Evolutionary conservation across 2,888 invertebrate genomes (phyloP), one percentile per base, ranked within the genome.

Genomic region (Oxyteleia sp.): DNA sequence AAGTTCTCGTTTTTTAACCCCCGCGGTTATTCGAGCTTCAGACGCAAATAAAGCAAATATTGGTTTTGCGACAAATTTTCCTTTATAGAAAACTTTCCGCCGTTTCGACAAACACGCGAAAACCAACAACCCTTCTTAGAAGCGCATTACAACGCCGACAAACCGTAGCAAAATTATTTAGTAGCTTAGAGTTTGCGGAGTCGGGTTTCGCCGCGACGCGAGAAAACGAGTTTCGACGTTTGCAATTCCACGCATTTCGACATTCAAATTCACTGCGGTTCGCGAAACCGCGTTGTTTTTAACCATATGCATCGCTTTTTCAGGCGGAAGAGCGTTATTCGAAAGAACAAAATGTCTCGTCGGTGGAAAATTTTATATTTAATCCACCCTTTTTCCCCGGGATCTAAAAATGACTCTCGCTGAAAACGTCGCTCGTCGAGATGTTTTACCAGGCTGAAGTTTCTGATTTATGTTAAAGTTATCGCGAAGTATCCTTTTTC

Each of bases 101-200:
- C 4, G 51, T 47, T 51, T 47, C 49, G 11, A 32, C 71, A 72
- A 72, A 61, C 61, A 61, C 29, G 23, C 45, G 61, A 38, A 51
- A 61, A 72, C 41, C 71, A 72, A 72, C 71, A 51, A 51, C 26
- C 47, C n/a, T 59, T 57, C 69, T 69, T 32, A 57, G 47, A 47
- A 41, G 32, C n/a, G 18, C 59, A 49, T 72, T 72, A 51, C 61
- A 61, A 18, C 47, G 18, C 18, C 35, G 13, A 15, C 71, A 41
- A 51, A 18, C 59, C 35, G 11, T 45, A 2, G 47, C 38, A 38
- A 61, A 59, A 72, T 72, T 41, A 59, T 72, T 72, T 41, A 72
- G 55, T 32, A 41, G 41, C 41, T 41, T 41, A 15, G 35, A 57
- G 23, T 57, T 38, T 13, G 57, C 38, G 20, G n/a, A 43, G n/a